A percentile compares a stretch with the other conserved stretches of the same genome.
These are phyloP conservation scores for Cebus imitator DNA, from an alignment of 2,113 vertebrate species.

Conservation along the genomic window DNA sequence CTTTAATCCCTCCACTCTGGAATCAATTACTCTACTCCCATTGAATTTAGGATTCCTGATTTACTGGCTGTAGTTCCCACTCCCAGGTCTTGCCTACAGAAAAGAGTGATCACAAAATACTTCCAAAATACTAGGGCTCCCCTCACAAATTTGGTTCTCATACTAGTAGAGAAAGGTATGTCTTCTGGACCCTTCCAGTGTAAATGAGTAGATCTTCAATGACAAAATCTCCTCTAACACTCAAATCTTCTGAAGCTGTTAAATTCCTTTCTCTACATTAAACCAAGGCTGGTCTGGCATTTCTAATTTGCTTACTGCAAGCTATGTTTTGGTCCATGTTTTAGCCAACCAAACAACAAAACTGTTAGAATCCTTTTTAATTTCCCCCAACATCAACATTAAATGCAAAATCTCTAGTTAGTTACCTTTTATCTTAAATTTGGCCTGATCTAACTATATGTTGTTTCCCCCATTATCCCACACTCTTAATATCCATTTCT, in stretches of 20 bases:
- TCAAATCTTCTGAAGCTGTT: background rate
- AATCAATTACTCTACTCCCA: background rate
- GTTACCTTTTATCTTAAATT: background rate
- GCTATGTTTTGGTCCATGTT: background rate
- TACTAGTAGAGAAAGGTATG: background rate
- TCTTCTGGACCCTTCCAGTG: background rate
- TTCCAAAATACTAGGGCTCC: background rate
- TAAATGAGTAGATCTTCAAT: background rate
- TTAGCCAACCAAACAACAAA: background rate
- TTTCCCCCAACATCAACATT: background rate
- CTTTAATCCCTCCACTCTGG: background rate
- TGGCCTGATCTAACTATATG: background rate
- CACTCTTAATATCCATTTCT: background rate
- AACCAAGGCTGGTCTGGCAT: background rate
- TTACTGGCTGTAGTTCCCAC: background rate
- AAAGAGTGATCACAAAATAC: background rate
- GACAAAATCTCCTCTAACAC: background rate
- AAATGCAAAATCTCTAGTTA: background rate
- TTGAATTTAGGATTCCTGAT: background rate
- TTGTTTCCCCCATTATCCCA: background rate
- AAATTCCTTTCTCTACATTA: background rate
- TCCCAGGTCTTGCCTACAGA: background rate
- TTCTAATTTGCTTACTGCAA: background rate
- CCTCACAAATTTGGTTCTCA: background rate
- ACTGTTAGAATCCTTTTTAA: background rate